These are phyloP conservation scores for Melanostoma mellinum DNA, from an alignment of 2,888 invertebrate genomes.

Conservation along the genomic window DNA sequence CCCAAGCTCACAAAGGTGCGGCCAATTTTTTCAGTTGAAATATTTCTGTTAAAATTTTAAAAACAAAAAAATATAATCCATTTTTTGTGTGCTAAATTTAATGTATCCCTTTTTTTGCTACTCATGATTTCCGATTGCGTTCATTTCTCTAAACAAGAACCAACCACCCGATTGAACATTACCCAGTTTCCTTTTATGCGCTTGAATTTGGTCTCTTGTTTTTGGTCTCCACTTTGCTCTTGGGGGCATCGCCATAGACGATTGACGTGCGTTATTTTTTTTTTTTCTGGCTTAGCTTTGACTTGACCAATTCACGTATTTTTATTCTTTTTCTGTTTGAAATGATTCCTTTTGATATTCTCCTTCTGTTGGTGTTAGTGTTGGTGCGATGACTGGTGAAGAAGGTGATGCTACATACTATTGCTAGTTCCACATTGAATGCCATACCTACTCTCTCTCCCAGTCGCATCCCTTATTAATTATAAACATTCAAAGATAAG, in stretches of 20 bases:
- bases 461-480: conserved; percentile 67
- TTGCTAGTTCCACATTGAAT: conserved; percentile 2
- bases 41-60: too few species aligned
- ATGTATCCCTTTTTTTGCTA: background rate
- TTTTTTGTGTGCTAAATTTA: conserved; percentile 1
- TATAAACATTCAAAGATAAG: conserved; percentile 67
- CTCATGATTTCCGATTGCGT: conserved; percentile 35
- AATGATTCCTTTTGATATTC: conserved; percentile 58
- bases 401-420: conserved; percentile 10
- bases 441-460: conserved; percentile 1
- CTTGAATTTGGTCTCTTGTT: conserved; percentile 39
- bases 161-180: conserved; percentile 28
- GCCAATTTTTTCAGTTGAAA: too few species aligned
- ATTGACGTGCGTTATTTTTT: conserved; percentile 54
- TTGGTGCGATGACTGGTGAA: too few species aligned
- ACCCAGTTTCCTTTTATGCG: conserved; percentile 19
- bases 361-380: conserved; percentile 9
- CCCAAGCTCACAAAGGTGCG: too few species aligned
- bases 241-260: conserved; percentile 43
- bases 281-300: conserved; percentile 16
- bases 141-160: conserved; percentile 31
- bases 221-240: conserved; percentile 19
- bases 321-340: conserved; percentile 53
- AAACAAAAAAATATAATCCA: conserved; percentile 7
- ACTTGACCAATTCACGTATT: conserved; percentile 60